These are phyloP conservation scores for Cinara cedri DNA, from an alignment of 2,888 invertebrate species.

Conservation along the genomic window DNA sequence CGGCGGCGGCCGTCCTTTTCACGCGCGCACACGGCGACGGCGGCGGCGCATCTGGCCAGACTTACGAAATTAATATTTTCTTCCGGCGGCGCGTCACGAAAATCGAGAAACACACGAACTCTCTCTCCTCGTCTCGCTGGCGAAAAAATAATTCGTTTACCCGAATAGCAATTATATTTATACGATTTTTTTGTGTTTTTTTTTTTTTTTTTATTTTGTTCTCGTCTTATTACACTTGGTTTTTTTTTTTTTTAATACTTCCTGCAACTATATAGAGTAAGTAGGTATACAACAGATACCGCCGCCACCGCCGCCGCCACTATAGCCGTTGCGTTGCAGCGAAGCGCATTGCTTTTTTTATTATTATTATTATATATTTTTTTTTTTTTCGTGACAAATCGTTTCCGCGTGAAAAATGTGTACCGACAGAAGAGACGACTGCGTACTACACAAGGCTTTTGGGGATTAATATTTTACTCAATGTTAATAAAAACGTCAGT, in stretches of 20 bases:
- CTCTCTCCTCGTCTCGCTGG: neutral
- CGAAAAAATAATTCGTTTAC: slow-evolving; percentile 27
- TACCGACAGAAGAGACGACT: neutral
- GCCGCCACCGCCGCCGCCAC: too few species aligned
- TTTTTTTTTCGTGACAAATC: slow-evolving; percentile 36
- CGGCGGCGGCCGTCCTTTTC: neutral
- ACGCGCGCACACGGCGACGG: neutral
- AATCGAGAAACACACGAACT: slow-evolving; percentile 24
- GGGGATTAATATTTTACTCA: slow-evolving; percentile 35
- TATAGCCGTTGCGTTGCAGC: neutral
- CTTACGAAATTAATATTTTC: slow-evolving; percentile 51
- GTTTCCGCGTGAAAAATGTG: slow-evolving; percentile 45
- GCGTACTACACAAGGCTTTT: neutral
- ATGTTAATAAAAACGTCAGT: slow-evolving; percentile 25
- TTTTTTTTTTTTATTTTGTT: too few species aligned
- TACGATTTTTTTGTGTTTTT: slow-evolving; percentile 35
- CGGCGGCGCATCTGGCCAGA: slow-evolving; percentile 53
- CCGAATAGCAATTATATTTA: slow-evolving; percentile 41
- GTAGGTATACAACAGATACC: slow-evolving; percentile 12
- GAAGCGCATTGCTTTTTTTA: slow-evolving; percentile 8
- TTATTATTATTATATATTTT: too few species aligned
- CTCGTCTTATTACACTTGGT: slow-evolving; percentile 25
- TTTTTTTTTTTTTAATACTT: neutral
- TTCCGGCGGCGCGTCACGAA: slow-evolving; percentile 40
- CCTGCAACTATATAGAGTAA: too few species aligned